Conservation (phyloP, 2,797 vertebrate species). For the Notolabrus celidotus region DNA sequence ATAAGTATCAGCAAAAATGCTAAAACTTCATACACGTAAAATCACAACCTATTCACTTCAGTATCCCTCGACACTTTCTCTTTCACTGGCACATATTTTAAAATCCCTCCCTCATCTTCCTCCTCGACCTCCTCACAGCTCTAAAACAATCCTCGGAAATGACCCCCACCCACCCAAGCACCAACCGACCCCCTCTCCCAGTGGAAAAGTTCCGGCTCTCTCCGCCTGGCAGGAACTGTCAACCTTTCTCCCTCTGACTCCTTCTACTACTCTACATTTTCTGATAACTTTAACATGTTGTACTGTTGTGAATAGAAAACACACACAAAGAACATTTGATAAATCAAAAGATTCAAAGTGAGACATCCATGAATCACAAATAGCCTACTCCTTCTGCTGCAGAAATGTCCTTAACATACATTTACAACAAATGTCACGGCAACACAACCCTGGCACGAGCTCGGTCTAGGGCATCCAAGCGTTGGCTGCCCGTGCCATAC, state of each 20-base stretch:
- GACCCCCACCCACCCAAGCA: constrained; percentile 8
- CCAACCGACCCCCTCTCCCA: neutral
- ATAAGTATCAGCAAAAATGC: neutral
- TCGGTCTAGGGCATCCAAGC: too few species aligned
- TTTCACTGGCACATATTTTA: constrained; percentile 2
- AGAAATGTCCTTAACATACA: too few species aligned
- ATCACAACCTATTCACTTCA: neutral
- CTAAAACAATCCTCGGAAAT: constrained; percentile 66
- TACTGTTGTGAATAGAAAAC: too few species aligned
- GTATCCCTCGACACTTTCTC: neutral
- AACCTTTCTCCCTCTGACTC: neutral
- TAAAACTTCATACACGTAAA: neutral
- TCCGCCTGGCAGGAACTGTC: constrained; percentile 9
- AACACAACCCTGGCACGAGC: too few species aligned
- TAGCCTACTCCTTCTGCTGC: too few species aligned
- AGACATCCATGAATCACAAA: too few species aligned
- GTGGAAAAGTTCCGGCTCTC: constrained; percentile 31
- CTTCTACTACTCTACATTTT: neutral
- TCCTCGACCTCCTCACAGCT: constrained; percentile 11
- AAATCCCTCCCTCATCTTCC: neutral
- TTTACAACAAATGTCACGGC: too few species aligned
- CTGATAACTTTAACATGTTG: neutral
- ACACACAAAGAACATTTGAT: too few species aligned
- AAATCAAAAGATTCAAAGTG: too few species aligned
- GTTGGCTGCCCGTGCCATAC: too few species aligned